Evolutionary conservation across 2,113 vertebrate species (phyloP).

Genomic region (Engystomops pustulosus): DNA sequence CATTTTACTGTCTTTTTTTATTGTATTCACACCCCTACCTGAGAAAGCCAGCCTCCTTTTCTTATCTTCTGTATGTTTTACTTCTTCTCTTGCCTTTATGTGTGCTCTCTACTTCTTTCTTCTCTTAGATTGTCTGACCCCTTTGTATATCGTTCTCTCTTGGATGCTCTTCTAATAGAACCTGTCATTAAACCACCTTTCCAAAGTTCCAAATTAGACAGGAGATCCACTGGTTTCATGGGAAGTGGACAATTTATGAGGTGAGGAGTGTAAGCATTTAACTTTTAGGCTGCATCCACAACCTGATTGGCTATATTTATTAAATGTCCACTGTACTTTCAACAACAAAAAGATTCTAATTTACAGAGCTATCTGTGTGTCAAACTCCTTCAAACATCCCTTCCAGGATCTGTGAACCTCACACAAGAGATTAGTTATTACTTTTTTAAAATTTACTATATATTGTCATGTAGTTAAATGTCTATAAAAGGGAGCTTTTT

Average conservation of each 20-base stretch:
- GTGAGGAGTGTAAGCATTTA: slow-evolving; percentile 58
- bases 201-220: slow-evolving; percentile 65
- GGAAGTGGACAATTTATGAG: slow-evolving; percentile 68
- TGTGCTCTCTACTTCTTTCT: background rate
- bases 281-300: background rate
- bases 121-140: slow-evolving; percentile 68
- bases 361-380: too few relatives aligned
- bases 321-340: too few relatives aligned
- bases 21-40: background rate
- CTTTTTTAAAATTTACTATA: too few relatives aligned
- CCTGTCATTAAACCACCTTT: slow-evolving; percentile 70
- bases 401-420: too few relatives aligned
- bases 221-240: slow-evolving; percentile 67
- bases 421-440: too few relatives aligned
- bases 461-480: too few relatives aligned
- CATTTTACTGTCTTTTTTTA: background rate
- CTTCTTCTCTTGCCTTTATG: background rate
- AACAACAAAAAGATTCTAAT: too few relatives aligned
- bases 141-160: slow-evolving; percentile 67
- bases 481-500: too few relatives aligned
- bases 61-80: background rate
- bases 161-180: slow-evolving; percentile 79
- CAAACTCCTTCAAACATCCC: too few relatives aligned
- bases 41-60: background rate
- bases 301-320: too few relatives aligned